phyloP scores from a whole-genome alignment of 2,888 invertebrate genomes.

The Pasiphila rectangulata region DNA sequence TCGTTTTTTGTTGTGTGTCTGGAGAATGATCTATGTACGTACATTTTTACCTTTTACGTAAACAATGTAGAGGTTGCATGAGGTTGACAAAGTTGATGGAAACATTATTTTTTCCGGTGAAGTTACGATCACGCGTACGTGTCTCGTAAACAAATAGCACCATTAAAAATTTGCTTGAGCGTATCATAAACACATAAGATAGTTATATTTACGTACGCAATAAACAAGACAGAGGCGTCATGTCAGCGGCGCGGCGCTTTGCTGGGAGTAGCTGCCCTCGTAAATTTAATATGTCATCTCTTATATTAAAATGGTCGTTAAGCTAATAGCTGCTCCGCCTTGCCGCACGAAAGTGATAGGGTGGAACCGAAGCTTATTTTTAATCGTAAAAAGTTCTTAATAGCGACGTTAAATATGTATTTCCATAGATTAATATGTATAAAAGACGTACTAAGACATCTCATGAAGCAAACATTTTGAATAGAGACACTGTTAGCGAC shows the following conservation, averaged over 20 bases:
- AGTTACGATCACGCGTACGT: slow-evolving; percentile 37
- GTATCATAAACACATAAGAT: slow-evolving; percentile 69
- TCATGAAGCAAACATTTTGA: no score
- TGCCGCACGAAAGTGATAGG: slow-evolving; percentile 61
- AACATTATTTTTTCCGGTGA: slow-evolving; percentile 40
- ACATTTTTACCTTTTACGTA: slow-evolving; percentile 49
- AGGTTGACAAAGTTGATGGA: slow-evolving; percentile 45
- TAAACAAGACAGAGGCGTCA: slow-evolving; percentile 74
- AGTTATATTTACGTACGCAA: slow-evolving; percentile 72
- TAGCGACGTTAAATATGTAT: slow-evolving; percentile 1
- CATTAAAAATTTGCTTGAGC: slow-evolving; percentile 64
- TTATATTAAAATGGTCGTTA: slow-evolving; percentile 80
- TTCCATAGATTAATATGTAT: not conserved
- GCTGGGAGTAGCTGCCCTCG: slow-evolving; percentile 69
- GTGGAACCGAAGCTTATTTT: slow-evolving; percentile 58
- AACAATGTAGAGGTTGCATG: slow-evolving; percentile 47
- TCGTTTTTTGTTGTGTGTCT: slow-evolving; percentile 61
- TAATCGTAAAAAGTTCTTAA: slow-evolving; percentile 47
- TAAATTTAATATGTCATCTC: slow-evolving; percentile 80
- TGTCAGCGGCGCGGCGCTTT: slow-evolving; percentile 65
- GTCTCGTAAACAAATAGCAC: slow-evolving; percentile 47
- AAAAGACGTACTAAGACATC: no score
- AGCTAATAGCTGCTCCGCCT: slow-evolving; percentile 75
- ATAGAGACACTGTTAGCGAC: no score
- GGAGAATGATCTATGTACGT: slow-evolving; percentile 59